A percentile compares a stretch with the other conserved stretches of the same genome.
Conservation (phyloP, 2,113 vertebrate species). For the Hemiscyllium ocellatum region DNA sequence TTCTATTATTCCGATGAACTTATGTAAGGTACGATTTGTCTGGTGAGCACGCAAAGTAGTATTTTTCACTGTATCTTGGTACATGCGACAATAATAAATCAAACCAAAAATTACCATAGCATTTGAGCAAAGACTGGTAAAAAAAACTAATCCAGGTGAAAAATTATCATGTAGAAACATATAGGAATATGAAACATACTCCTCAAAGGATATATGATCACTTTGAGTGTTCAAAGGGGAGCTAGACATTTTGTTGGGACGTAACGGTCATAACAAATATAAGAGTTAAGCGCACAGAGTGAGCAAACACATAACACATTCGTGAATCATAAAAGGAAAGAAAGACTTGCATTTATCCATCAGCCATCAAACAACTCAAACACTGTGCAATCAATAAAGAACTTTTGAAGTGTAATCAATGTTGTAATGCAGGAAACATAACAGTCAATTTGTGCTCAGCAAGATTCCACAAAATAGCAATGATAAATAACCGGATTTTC, state of each 20-base stretch:
- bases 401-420: background rate
- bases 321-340: background rate
- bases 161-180: background rate
- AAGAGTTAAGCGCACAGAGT: background rate
- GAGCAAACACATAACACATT: background rate
- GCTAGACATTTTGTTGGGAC: background rate
- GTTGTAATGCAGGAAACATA: background rate
- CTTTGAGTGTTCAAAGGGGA: background rate
- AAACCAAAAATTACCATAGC: no score
- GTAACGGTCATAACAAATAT: background rate
- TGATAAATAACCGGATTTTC: background rate
- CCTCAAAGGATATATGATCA: background rate
- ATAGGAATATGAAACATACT: background rate
- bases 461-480: background rate
- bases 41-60: no score
- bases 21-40: no score
- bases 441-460: background rate
- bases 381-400: background rate
- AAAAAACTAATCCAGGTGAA: background rate
- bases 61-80: no score
- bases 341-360: background rate
- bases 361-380: background rate
- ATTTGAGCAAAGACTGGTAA: background rate
- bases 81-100: no score
- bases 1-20: no score